phyloP scores from a whole-genome alignment of 2,797 vertebrate species.

The Atherinosoma microstoma region DNA sequence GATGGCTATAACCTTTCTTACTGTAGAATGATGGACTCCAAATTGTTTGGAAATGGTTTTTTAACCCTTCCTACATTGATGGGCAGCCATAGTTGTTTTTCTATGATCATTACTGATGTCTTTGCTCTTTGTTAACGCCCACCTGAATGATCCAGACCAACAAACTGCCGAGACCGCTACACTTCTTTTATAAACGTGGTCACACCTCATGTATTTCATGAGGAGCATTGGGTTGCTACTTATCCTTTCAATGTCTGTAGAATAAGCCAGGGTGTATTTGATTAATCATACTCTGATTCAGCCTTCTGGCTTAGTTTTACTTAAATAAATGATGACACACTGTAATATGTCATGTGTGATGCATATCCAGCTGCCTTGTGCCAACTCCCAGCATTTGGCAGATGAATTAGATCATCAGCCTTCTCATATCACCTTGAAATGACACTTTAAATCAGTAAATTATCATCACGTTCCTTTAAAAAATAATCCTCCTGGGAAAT shows the following conservation, averaged over 20 bases:
- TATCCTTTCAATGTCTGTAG: too few species aligned
- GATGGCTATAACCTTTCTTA: too few species aligned
- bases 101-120: neutral
- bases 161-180: neutral
- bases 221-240: too few species aligned
- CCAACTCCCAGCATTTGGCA: slow-evolving; percentile 12
- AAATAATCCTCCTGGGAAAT: slow-evolving; percentile 2
- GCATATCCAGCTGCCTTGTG: slow-evolving; percentile 2
- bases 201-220: too few species aligned
- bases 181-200: too few species aligned
- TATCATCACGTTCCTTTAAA: neutral
- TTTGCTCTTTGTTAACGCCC: neutral
- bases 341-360: neutral
- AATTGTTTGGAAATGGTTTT: neutral
- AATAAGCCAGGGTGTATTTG: neutral
- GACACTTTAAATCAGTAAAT: slow-evolving; percentile 27
- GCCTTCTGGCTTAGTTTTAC: neutral
- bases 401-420: neutral
- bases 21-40: neutral
- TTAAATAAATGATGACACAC: neutral
- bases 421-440: slow-evolving; percentile 18
- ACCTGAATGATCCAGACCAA: too few species aligned
- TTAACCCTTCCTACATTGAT: neutral
- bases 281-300: neutral
- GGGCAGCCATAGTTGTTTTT: neutral